Percentiles rank a stretch among this genome's conserved stretches.
Evolutionary conservation across 35 echinoderm and acorn worm species (phyloP).

Genomic region (Apostichopus parvimensis): DNA sequence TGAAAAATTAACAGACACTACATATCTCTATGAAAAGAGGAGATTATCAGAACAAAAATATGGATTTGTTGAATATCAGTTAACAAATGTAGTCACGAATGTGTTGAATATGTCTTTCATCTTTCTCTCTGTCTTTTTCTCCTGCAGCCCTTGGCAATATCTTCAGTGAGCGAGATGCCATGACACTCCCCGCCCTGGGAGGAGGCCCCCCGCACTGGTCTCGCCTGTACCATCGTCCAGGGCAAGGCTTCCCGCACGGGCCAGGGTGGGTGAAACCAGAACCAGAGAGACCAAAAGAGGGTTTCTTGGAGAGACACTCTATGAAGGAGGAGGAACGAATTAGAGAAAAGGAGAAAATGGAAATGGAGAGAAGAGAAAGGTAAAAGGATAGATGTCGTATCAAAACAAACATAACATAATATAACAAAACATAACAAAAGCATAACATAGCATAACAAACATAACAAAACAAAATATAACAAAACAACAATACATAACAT

Average conservation of each 20-base stretch:
- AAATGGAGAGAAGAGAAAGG: slow-evolving; percentile 68
- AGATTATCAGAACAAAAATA: too few species aligned
- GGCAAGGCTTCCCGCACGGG: slow-evolving; percentile 65
- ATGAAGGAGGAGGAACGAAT: slow-evolving; percentile 54
- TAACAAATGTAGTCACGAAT: too few species aligned
- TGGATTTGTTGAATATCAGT: too few species aligned
- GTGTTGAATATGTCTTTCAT: too few species aligned
- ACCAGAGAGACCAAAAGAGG: slow-evolving; percentile 69
- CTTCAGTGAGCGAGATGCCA: slow-evolving; percentile 9
- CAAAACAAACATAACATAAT: too few species aligned
- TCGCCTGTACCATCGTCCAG: slow-evolving; percentile 59
- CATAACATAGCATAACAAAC: too few species aligned
- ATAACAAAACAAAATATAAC: too few species aligned
- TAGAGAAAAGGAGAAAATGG: slow-evolving; percentile 65
- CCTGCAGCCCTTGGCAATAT: slow-evolving; percentile 2
- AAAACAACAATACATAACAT: too few species aligned
- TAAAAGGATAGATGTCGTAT: neutral
- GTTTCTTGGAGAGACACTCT: slow-evolving; percentile 69
- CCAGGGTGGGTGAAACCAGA: slow-evolving; percentile 79
- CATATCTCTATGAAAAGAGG: too few species aligned
- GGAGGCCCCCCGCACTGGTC: slow-evolving; percentile 56
- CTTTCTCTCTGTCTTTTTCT: too few species aligned
- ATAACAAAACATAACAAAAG: too few species aligned
- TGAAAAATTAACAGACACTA: too few species aligned
- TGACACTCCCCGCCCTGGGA: neutral